phyloP scores from a whole-genome alignment of 2,888 invertebrate genomes.

The Ennomos fuscantarius region DNA sequence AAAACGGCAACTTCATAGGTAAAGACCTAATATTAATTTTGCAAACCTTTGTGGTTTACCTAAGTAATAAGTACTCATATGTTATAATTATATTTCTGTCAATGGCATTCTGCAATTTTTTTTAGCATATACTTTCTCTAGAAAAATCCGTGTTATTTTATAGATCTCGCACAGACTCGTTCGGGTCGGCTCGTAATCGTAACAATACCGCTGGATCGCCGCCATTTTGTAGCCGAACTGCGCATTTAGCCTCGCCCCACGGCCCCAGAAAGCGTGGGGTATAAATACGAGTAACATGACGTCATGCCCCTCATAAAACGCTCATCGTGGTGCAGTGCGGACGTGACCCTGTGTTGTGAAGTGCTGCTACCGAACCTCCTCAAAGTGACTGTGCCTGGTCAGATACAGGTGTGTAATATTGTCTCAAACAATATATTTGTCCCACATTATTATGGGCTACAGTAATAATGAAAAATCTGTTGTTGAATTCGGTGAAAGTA shows the following conservation, averaged over 20 bases:
- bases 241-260: constrained; percentile 58
- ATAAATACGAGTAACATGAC: constrained; percentile 67
- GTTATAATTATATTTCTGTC: no score
- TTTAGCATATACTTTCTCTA: neutral
- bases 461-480: constrained; percentile 74
- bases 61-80: no score
- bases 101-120: no score
- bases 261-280: constrained; percentile 51
- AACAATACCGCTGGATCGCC: constrained; percentile 42
- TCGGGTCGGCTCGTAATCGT: constrained; percentile 36
- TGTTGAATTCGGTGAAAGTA: constrained; percentile 82
- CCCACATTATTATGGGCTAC: constrained; percentile 72
- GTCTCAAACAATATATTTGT: constrained; percentile 67
- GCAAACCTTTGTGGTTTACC: no score
- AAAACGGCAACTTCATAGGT: no score
- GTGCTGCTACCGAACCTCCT: constrained; percentile 58
- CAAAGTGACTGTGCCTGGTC: constrained; percentile 70
- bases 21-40: no score
- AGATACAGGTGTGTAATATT: constrained; percentile 82
- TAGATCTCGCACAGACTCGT: constrained; percentile 25
- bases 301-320: constrained; percentile 64
- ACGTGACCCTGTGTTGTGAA: constrained; percentile 66
- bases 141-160: constrained; percentile 6
- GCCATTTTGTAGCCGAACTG: constrained; percentile 72
- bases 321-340: constrained; percentile 58